Evolutionary conservation across 2,113 vertebrate genomes (phyloP).

Genomic region (Camelus bactrianus): DNA sequence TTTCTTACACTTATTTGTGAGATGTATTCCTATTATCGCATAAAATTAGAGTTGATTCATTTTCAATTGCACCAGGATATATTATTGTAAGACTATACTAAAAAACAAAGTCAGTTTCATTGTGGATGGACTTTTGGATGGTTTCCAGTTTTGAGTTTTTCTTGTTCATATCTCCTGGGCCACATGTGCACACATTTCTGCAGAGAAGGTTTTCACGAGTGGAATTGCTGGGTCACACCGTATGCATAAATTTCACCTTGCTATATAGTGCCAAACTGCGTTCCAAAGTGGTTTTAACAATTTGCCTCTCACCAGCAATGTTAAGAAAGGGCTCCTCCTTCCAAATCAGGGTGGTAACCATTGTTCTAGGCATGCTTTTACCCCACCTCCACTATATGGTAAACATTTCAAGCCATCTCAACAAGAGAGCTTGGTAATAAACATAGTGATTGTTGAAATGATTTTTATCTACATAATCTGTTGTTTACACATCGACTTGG

Average conservation of each 20-base stretch:
- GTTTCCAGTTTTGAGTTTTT: background rate
- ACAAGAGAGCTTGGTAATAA: background rate
- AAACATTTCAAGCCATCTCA: background rate
- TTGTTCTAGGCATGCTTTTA: background rate
- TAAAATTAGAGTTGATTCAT: background rate
- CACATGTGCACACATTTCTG: background rate
- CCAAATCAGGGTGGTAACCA: background rate
- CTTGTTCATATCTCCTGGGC: background rate
- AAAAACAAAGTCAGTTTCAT: background rate
- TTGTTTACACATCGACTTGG: background rate
- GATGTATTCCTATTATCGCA: background rate
- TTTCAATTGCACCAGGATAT: background rate
- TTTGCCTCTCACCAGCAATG: background rate
- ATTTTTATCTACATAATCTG: background rate
- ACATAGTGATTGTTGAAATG: slow-evolving; percentile 1
- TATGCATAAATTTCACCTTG: background rate
- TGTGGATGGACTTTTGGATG: background rate
- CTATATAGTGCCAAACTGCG: background rate
- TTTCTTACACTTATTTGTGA: slow-evolving; percentile 16
- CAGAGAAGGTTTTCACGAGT: background rate
- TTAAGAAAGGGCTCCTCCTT: background rate
- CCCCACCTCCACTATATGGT: background rate
- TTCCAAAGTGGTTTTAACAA: background rate
- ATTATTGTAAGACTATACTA: background rate
- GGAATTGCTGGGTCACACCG: background rate